Evolutionary conservation across 2,888 invertebrate species (phyloP).

Genomic region (Drosophila subquinaria): DNA sequence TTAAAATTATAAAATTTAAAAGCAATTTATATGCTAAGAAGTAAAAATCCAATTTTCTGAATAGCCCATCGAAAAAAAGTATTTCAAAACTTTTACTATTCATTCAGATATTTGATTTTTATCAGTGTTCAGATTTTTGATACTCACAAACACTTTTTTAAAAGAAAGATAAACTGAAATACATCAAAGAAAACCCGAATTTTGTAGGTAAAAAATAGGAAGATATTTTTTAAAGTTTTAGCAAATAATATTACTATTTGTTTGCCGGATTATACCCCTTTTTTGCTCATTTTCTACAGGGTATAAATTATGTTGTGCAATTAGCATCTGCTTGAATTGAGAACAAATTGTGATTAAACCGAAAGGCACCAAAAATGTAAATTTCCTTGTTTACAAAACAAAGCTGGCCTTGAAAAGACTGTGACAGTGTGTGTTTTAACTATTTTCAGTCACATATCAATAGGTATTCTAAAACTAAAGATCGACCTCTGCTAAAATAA

Average conservation of each 20-base stretch:
- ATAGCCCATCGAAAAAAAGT: too few relatives aligned
- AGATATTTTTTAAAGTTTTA: background rate
- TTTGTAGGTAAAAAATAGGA: too few relatives aligned
- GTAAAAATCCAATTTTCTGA: too few relatives aligned
- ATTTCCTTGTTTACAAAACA: slow-evolving; percentile 1
- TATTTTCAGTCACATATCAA: background rate
- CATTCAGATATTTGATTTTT: background rate
- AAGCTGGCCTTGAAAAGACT: slow-evolving; percentile 13
- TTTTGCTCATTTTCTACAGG: background rate
- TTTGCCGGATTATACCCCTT: background rate
- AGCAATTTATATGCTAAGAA: too few relatives aligned
- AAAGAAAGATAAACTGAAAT: too few relatives aligned
- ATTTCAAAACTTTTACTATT: too few relatives aligned
- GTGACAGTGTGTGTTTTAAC: background rate
- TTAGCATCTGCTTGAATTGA: slow-evolving; percentile 14
- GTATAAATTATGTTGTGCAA: slow-evolving; percentile 6
- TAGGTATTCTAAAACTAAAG: background rate
- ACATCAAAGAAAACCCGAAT: too few relatives aligned
- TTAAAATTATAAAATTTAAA: too few relatives aligned
- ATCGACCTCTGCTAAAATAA: background rate
- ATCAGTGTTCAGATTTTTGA: too few relatives aligned
- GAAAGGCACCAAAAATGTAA: background rate
- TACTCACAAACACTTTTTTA: too few relatives aligned
- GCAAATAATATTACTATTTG: background rate
- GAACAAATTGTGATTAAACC: background rate